phyloP scores from a whole-genome alignment of 92 coral and sea anemone genomes.

The Desmophyllum pertusum region DNA sequence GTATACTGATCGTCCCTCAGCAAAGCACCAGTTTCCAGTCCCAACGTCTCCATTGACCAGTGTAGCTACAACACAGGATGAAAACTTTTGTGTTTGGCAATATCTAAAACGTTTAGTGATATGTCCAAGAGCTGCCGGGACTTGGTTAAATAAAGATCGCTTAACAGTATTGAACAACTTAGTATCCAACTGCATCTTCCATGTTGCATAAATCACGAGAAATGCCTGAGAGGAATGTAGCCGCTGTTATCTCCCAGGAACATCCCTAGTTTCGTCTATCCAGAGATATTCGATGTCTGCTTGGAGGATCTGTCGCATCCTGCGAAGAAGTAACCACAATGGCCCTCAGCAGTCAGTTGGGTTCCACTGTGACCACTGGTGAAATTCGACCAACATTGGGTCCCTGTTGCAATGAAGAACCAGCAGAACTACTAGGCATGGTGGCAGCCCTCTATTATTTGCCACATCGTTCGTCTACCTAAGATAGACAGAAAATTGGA shows the following conservation, averaged over 20 bases:
- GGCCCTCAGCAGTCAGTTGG: not conserved
- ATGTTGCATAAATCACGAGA: not conserved
- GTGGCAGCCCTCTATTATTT: too few species aligned
- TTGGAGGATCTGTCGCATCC: not conserved
- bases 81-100: not conserved
- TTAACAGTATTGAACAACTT: not conserved
- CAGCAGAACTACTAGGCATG: not conserved
- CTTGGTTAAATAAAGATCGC: not conserved
- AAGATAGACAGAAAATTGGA: too few species aligned
- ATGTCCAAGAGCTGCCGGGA: not conserved
- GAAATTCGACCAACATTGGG: not conserved
- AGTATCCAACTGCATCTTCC: not conserved
- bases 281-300: not conserved
- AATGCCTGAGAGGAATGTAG: not conserved
- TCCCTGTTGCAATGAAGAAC: not conserved
- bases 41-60: conserved; percentile 17
- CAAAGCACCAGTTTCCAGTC: conserved; percentile 22
- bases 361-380: not conserved
- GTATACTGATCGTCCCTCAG: conserved; percentile 14
- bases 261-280: not conserved
- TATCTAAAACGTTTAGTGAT: not conserved
- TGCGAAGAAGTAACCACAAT: not conserved
- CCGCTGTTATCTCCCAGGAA: not conserved
- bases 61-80: conserved; percentile 14
- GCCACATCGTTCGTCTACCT: too few species aligned